These are phyloP conservation scores for Lycocerus yunnanus DNA, from an alignment of 2,888 invertebrate species.

Conservation along the genomic window DNA sequence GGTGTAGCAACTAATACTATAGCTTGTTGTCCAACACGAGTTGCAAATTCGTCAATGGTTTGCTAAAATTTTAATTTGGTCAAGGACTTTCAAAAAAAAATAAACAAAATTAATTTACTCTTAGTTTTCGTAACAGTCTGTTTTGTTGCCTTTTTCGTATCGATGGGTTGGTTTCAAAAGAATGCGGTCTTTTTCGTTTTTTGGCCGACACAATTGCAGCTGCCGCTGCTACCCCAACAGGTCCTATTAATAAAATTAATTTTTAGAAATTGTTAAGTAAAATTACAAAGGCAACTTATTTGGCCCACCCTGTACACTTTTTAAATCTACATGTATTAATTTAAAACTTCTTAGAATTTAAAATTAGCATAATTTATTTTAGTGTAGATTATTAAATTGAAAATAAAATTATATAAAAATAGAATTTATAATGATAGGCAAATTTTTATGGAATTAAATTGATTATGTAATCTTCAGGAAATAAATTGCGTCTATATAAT, in stretches of 20 bases:
- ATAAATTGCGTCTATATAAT: neutral
- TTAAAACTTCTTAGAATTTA: neutral
- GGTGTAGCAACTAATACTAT: constrained; percentile 95
- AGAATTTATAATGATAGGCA: too few species aligned
- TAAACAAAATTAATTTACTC: constrained; percentile 60
- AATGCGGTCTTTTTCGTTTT: constrained; percentile 92
- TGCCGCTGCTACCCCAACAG: constrained; percentile 95
- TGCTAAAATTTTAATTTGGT: constrained; percentile 60
- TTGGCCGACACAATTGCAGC: constrained; percentile 96
- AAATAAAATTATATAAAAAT: neutral
- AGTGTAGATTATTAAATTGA: neutral
- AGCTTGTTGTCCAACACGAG: constrained; percentile 95
- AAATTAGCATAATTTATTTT: neutral
- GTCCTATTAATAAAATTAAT: constrained; percentile 64
- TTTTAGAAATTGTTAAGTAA: neutral
- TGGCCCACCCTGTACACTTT: neutral
- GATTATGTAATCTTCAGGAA: neutral
- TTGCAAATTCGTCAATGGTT: constrained; percentile 96
- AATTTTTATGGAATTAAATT: too few species aligned
- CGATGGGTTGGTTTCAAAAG: constrained; percentile 96
- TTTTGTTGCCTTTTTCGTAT: constrained; percentile 95
- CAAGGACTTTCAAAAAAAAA: neutral
- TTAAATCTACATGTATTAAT: neutral
- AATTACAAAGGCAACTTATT: too few species aligned
- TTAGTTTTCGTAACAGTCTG: constrained; percentile 81